Percentiles rank a stretch among this genome's conserved stretches.
phyloP scores from a whole-genome alignment of 1,140 invertebrate genomes.

The Gonatopus flavifemur region DNA sequence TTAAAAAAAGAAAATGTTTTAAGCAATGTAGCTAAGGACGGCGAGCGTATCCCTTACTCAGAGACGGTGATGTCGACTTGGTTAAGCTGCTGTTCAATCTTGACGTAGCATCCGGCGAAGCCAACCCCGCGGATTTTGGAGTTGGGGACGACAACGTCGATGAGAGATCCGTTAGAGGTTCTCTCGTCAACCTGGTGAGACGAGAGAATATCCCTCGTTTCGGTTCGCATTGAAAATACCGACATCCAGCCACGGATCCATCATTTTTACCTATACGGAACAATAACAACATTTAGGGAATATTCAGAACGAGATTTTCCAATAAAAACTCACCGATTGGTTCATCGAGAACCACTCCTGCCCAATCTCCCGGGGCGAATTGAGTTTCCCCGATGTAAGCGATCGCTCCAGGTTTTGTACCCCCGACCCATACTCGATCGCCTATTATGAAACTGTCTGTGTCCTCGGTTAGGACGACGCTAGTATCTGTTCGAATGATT shows the following conservation, averaged over 20 bases:
- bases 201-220: slow-evolving; percentile 93
- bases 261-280: slow-evolving; percentile 95
- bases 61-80: slow-evolving; percentile 48
- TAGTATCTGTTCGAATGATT: slow-evolving; percentile 72
- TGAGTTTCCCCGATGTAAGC: slow-evolving; percentile 98
- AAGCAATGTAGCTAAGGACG: slow-evolving; percentile 31
- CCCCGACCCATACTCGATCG: slow-evolving; percentile 92
- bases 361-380: slow-evolving; percentile 96
- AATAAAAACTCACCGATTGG: slow-evolving; percentile 72
- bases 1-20: no score
- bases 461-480: slow-evolving; percentile 81
- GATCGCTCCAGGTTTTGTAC: slow-evolving; percentile 91
- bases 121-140: no score
- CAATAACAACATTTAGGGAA: no score
- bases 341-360: slow-evolving; percentile 93
- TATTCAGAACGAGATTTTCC: background rate
- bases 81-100: slow-evolving; percentile 33
- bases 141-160: slow-evolving; percentile 46
- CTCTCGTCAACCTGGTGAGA: slow-evolving; percentile 80
- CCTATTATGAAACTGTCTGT: slow-evolving; percentile 96
- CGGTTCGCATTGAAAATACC: slow-evolving; percentile 93
- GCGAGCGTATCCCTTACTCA: slow-evolving; percentile 48
- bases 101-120: slow-evolving; percentile 37
- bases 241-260: slow-evolving; percentile 87
- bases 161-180: slow-evolving; percentile 58